These are phyloP conservation scores for Acinonyx jubatus DNA, from an alignment of 2,113 vertebrate genomes.

Conservation along the genomic window DNA sequence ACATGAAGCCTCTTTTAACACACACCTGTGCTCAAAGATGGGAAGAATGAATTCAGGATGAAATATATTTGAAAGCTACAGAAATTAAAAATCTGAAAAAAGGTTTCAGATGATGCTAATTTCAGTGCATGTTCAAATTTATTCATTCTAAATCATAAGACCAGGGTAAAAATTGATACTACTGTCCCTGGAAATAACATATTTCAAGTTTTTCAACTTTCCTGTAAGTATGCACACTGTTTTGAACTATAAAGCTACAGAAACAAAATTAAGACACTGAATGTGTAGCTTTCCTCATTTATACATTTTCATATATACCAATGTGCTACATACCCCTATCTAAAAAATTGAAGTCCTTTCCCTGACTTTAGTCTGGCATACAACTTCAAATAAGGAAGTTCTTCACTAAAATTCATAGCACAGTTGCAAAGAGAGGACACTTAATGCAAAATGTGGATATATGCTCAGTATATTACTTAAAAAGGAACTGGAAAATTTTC, in stretches of 20 bases:
- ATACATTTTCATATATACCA: neutral
- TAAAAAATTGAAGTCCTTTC: neutral
- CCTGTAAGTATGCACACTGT: neutral
- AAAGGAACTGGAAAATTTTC: constrained; percentile 1
- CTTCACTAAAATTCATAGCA: neutral
- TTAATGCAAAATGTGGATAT: neutral
- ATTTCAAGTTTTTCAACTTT: constrained; percentile 22
- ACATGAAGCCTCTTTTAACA: constrained; percentile 38
- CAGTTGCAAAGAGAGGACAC: neutral
- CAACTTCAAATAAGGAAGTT: neutral
- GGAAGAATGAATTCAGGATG: neutral
- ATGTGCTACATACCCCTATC: neutral
- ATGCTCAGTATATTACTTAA: neutral
- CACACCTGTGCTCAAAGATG: constrained; percentile 41
- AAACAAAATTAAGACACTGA: constrained; percentile 27
- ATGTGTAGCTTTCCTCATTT: neutral
- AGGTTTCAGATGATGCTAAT: neutral
- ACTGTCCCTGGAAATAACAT: neutral
- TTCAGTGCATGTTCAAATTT: neutral
- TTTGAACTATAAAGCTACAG: constrained; percentile 5
- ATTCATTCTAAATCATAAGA: constrained; percentile 13
- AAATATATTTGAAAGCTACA: constrained; percentile 8
- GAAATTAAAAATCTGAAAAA: neutral
- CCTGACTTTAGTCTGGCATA: neutral
- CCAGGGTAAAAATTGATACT: neutral